Evolutionary conservation across 1,140 invertebrate species (phyloP), one percentile per base, ranked within the genome.

Genomic region (Zeugodacus cucurbitae): DNA sequence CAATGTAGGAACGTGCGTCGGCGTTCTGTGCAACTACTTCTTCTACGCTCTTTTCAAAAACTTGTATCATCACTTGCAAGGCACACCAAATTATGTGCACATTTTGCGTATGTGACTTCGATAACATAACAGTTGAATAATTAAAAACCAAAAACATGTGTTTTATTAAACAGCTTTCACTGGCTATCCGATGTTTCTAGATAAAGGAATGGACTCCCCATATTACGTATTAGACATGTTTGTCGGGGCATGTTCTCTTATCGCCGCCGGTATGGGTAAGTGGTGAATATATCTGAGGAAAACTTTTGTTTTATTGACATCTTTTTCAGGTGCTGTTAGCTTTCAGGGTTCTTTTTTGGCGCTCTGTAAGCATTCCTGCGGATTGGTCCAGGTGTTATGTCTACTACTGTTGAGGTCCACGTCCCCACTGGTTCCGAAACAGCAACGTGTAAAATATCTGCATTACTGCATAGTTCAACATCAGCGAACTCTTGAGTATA

Each of bases 341-440:
- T 92, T 92, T 29, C 91, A 92, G 88, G 89, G 89, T 29, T 70
- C 91, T 37, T 92, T 92, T 67, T 91, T 92, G 67, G 91, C 92
- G 10, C 48, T 92, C 14, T 91, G 91, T 32, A 89, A 89, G 87
- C 91, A 92, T 70, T 82, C 88, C 10, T 89, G 91, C 37, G 91
- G 91, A 0, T 78, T 92, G 6, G 90, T 92, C 32, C 85, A 89
- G 57, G 89, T 90, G 1, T 89, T 92, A 7, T 88, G 86, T 34
- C 34, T 89, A 54, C 89, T 92, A 90, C 70, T 92, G 87, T 78
- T 88, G 1, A 86, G 85, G 34, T 89, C 90, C 54, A 92, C 91
- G 1, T 91, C 91, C 4, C 41, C 89, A 14, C 29, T 90, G 11
- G 88, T 92, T 58, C 91, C 91, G 0, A 82, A 54, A 20, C 78